Evolutionary conservation across 2,797 vertebrate genomes (phyloP).

Genomic region (Dendrocincla fuliginosa): DNA sequence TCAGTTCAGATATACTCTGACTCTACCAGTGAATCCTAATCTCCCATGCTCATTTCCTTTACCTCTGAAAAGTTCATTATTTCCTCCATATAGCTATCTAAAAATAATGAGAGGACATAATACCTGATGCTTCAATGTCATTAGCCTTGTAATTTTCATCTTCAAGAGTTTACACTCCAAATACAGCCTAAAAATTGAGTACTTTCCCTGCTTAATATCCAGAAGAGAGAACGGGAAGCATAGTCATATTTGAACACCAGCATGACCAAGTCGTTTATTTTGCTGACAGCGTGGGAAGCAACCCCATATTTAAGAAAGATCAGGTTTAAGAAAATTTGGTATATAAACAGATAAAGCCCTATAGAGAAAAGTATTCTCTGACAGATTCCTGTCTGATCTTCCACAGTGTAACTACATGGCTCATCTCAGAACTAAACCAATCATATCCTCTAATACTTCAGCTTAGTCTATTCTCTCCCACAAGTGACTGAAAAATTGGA

Average conservation of each 20-base stretch:
- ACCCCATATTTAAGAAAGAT: neutral
- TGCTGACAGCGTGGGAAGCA: neutral
- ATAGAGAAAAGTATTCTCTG: neutral
- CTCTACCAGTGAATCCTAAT: neutral
- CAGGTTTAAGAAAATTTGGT: fast-evolving
- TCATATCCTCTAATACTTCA: neutral
- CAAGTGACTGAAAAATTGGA: neutral
- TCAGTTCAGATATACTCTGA: neutral
- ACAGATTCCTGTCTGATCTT: neutral
- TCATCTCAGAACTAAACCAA: neutral
- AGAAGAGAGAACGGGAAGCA: neutral
- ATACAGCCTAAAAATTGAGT: neutral
- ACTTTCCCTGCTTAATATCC: neutral
- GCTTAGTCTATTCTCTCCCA: neutral
- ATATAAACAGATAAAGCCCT: neutral
- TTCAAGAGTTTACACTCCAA: neutral
- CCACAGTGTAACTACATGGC: neutral
- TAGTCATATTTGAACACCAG: neutral
- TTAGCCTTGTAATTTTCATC: neutral
- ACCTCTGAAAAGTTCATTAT: neutral
- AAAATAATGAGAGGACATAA: neutral
- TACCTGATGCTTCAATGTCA: neutral
- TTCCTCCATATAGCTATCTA: neutral
- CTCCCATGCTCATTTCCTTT: neutral
- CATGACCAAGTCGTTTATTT: neutral